Evolutionary conservation across 2,888 invertebrate genomes (phyloP).

Genomic region (Trachelus tabidus): DNA sequence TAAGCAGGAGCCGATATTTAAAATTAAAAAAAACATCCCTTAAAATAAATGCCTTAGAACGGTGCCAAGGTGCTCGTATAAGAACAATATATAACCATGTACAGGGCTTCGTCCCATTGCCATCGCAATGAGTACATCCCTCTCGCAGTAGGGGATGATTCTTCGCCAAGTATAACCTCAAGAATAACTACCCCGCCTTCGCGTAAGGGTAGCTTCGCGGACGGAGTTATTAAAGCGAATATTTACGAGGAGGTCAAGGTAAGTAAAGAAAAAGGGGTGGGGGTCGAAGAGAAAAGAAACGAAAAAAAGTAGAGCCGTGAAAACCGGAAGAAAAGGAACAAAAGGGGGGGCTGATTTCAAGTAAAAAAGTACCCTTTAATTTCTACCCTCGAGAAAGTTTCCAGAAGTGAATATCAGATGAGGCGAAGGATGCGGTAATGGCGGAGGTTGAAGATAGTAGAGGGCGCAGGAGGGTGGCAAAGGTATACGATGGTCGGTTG

Average conservation of each 20-base stretch:
- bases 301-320: neutral
- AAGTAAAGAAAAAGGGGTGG: neutral
- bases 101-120: too few species aligned
- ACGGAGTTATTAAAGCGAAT: conserved; percentile 2
- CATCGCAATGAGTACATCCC: too few species aligned
- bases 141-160: too few species aligned
- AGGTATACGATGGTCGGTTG: neutral
- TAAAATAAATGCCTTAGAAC: too few species aligned
- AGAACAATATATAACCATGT: too few species aligned
- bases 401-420: neutral
- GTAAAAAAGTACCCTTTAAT: conserved; percentile 1
- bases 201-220: too few species aligned
- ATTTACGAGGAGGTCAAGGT: neutral
- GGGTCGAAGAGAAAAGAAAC: neutral
- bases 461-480: neutral
- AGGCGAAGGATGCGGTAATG: neutral
- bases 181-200: too few species aligned
- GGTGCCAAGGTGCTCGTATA: too few species aligned
- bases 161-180: too few species aligned
- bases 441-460: neutral
- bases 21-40: too few species aligned
- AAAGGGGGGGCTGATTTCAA: neutral
- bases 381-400: neutral
- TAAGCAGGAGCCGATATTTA: too few species aligned
- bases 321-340: neutral